phyloP scores from a whole-genome alignment of 2,888 invertebrate genomes.

The Noctuana brunneofusca region DNA sequence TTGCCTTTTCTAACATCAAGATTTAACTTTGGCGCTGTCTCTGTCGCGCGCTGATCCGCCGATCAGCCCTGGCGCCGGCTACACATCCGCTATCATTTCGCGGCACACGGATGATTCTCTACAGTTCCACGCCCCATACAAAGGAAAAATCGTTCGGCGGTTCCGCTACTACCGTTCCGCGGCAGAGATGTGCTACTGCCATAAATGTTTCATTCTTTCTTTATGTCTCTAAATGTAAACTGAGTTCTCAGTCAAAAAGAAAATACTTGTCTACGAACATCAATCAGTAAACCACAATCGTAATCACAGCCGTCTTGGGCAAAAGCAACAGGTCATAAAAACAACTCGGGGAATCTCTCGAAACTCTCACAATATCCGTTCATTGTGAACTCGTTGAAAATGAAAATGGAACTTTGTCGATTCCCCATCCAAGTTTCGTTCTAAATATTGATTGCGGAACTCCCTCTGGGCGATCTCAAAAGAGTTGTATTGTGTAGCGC shows the following conservation, averaged over 20 bases:
- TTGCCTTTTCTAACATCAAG: too few relatives aligned
- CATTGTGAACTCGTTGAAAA: constrained; percentile 38
- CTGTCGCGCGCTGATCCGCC: too few relatives aligned
- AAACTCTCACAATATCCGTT: constrained; percentile 33
- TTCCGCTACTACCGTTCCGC: too few relatives aligned
- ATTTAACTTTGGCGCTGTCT: too few relatives aligned
- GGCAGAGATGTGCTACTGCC: too few relatives aligned
- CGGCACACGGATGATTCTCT: too few relatives aligned
- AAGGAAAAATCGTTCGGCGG: too few relatives aligned
- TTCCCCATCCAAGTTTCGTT: constrained; percentile 40
- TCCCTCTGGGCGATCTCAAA: constrained; percentile 33
- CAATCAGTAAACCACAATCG: background rate
- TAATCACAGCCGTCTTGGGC: constrained; percentile 1
- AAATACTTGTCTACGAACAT: background rate
- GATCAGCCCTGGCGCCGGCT: too few relatives aligned
- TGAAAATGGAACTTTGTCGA: constrained; percentile 40
- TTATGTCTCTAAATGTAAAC: too few relatives aligned
- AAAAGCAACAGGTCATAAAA: constrained; percentile 32
- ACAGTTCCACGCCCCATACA: too few relatives aligned
- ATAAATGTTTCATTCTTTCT: too few relatives aligned
- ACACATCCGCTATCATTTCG: too few relatives aligned
- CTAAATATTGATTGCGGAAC: constrained; percentile 42
- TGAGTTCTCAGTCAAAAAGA: background rate
- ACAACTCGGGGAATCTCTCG: constrained; percentile 19
- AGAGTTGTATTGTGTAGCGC: constrained; percentile 24